Percentiles rank a stretch among this genome's conserved stretches.
phyloP scores from a whole-genome alignment of 1,140 invertebrate species.

The Heliconius congener region DNA sequence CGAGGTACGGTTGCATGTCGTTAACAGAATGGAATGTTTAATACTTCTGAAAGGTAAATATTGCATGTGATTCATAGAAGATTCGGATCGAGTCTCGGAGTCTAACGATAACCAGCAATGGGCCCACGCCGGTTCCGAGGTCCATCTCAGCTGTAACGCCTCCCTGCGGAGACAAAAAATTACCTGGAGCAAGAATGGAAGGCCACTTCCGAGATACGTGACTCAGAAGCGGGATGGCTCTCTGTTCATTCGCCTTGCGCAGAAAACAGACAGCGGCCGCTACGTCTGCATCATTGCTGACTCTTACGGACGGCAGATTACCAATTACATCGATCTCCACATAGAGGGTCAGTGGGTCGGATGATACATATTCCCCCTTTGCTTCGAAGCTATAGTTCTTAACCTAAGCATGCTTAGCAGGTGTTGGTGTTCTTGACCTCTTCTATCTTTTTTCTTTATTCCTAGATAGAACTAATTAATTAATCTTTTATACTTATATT shows the following conservation, averaged over 20 bases:
- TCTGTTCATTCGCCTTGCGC: conserved; percentile 79
- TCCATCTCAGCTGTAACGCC: conserved; percentile 83
- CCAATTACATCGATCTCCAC: conserved; percentile 85
- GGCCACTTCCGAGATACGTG: conserved; percentile 71
- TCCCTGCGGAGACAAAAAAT: conserved; percentile 69
- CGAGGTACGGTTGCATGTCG: conserved; percentile 4
- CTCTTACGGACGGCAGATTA: conserved; percentile 73
- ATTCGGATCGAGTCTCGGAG: conserved; percentile 53
- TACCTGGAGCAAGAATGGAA: conserved; percentile 81
- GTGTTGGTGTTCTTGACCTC: conserved; percentile 23
- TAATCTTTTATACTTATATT: neutral
- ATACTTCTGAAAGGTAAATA: conserved; percentile 4
- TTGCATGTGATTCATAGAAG: conserved; percentile 57
- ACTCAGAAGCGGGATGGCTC: conserved; percentile 57
- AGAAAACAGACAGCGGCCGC: conserved; percentile 84
- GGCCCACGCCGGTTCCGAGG: conserved; percentile 81
- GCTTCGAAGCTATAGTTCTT: conserved; percentile 38
- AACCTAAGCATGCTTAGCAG: conserved; percentile 55
- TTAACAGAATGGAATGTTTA: conserved; percentile 5
- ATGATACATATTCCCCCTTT: conserved; percentile 31
- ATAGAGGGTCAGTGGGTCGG: conserved; percentile 85
- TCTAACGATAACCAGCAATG: conserved; percentile 70
- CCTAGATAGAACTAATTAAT: neutral
- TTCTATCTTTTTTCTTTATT: neutral
- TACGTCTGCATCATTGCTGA: conserved; percentile 86